Conservation (phyloP, 2,113 vertebrate genomes). For the Plecturocebus donacophilus region DNA sequence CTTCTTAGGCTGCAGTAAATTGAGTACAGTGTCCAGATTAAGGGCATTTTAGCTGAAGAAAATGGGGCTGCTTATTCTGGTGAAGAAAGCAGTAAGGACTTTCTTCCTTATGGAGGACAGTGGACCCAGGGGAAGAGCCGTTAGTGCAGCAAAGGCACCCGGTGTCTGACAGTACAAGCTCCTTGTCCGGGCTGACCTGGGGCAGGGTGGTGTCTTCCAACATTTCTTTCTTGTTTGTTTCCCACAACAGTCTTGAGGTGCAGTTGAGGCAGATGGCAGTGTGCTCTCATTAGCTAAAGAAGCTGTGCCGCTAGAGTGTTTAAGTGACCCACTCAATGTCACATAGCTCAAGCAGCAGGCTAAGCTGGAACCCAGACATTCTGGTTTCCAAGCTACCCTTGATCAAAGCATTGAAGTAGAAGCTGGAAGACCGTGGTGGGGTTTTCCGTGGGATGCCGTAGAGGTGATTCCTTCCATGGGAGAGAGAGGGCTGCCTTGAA, state of each 20-base stretch:
- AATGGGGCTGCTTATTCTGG: background rate
- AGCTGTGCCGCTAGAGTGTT: background rate
- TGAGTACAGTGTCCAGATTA: no score
- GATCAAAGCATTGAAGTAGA: background rate
- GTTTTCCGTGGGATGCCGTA: rapidly evolving
- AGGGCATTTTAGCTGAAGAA: background rate
- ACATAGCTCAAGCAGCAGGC: background rate
- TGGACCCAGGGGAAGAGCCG: background rate
- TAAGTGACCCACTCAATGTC: background rate
- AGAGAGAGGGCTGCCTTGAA: background rate
- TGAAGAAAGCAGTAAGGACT: background rate
- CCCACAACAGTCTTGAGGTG: background rate
- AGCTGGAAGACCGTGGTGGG: background rate
- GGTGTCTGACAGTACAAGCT: rapidly evolving
- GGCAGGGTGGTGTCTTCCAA: background rate
- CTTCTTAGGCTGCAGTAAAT: background rate
- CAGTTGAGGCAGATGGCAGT: background rate
- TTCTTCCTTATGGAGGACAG: background rate
- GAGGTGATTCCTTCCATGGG: background rate
- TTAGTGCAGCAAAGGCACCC: no score
- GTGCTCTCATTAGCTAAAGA: background rate
- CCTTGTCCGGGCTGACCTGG: rapidly evolving
- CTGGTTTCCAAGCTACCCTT: background rate
- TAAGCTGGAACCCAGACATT: background rate
- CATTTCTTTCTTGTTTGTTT: background rate